A percentile compares a stretch with the other conserved stretches of the same genome.
phyloP scores from a whole-genome alignment of 2,888 invertebrate species.

The Quadriops clusia region DNA sequence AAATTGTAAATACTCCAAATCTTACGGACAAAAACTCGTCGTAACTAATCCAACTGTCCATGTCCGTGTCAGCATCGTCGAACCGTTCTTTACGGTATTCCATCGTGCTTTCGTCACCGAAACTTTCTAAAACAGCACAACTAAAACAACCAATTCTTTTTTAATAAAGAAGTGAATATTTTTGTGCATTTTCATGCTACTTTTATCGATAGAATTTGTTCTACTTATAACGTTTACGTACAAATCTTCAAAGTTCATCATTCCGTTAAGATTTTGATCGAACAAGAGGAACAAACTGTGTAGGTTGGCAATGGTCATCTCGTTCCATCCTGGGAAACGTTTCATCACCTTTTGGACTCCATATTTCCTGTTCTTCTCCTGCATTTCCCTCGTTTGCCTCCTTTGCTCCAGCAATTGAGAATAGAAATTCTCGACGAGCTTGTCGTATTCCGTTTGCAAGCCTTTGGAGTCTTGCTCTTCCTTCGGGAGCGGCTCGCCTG shows the following conservation, averaged over 20 bases:
- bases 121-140: conserved; percentile 41
- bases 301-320: conserved; percentile 45
- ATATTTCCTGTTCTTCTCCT: conserved; percentile 43
- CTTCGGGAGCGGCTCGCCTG: conserved; percentile 26
- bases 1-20: conserved; percentile 8
- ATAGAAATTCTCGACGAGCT: conserved; percentile 43
- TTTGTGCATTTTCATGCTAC: not conserved
- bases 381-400: conserved; percentile 42
- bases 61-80: conserved; percentile 39
- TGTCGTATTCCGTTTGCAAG: conserved; percentile 41
- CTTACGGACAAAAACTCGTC: conserved; percentile 44
- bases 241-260: conserved; percentile 46
- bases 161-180: too few species aligned
- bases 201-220: too few species aligned
- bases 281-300: conserved; percentile 46
- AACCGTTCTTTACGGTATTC: conserved; percentile 42
- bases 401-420: conserved; percentile 40
- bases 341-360: conserved; percentile 42
- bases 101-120: conserved; percentile 42
- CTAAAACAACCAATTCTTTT: conserved; percentile 14
- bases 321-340: conserved; percentile 46
- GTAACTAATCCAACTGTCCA: conserved; percentile 46
- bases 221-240: too few species aligned
- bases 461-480: conserved; percentile 20
- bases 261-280: conserved; percentile 45